Base-by-base conservation (phyloP, 2,113 vertebrate genomes). In the Odocoileus hemionus region DNA sequence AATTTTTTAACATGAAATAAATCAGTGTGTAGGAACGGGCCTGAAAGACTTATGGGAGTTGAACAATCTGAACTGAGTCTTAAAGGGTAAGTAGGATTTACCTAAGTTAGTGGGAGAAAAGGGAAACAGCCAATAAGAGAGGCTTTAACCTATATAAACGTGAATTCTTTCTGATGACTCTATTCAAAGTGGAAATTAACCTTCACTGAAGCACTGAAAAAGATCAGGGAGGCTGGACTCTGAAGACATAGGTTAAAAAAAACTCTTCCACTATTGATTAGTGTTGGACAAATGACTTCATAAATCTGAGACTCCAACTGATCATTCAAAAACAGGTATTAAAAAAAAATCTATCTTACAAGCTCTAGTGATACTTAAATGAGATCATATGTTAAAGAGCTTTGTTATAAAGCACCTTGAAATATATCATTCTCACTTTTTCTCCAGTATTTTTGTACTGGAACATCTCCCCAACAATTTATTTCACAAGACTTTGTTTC, bases 11-110 rank as follows among this genome's bases (percentile, higher is more conserved):
- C 45, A 76, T 70, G 60, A 55, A 78, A 74, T 39, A 6, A n/a
- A 60, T 17, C 52, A 47, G 15, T 8, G 52, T n/a, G 25, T 10
- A 0, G 0, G 21, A 91, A 17, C 5, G 9, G 13, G 1, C 11
- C 30, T 3, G 17, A 86, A 86, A 60, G 19, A 79, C 14, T 47
- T 70, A 52, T 2, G 45, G n/a, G 36, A 78, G 16, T 45, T 55
- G 28, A 79, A 67, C 54, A 28, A 50, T 95, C 43, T 58, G 28
- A 85, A 95, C 26, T 28, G 64, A 57, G 39, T 39, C 26, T 43
- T 11, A 43, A 86, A 86, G 80, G 43, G 21, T 80, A 30, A 33
- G 16, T 30, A 60, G 76, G 45, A 83, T 21, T 76, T 43, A 70
- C 67, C n/a, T 70, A 70, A 61, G 25, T n/a, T 36, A 25, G 23